Percentiles rank a stretch among this genome's conserved stretches.
These are phyloP conservation scores for Rhyzopertha dominica DNA, from an alignment of 1,140 invertebrate species.

Conservation along the genomic window DNA sequence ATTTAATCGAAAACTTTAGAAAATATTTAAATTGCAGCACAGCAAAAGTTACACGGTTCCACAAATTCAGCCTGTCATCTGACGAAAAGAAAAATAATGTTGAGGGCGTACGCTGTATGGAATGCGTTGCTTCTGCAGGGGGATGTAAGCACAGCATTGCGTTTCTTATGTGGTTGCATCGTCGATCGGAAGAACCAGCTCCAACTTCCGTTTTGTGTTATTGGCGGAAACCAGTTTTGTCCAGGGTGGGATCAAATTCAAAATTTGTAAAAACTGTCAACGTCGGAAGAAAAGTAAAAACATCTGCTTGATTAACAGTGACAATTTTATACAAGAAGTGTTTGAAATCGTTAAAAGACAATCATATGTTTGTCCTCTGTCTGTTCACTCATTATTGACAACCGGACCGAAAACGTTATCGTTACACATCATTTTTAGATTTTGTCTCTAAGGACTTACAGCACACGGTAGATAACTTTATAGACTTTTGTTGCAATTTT, in stretches of 20 bases:
- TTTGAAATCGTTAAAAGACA: constrained; percentile 16
- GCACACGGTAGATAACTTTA: neutral
- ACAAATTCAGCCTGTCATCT: too few species aligned
- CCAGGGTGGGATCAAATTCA: constrained; percentile 22
- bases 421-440: constrained; percentile 19
- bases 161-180: constrained; percentile 29
- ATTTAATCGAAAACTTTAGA: too few species aligned
- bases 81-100: too few species aligned
- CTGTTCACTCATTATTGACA: constrained; percentile 7
- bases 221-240: constrained; percentile 3
- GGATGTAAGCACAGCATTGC: constrained; percentile 19
- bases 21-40: too few species aligned
- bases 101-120: neutral
- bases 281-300: constrained; percentile 17
- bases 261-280: constrained; percentile 25
- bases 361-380: constrained; percentile 13
- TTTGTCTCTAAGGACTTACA: constrained; percentile 1
- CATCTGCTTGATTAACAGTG: constrained; percentile 8
- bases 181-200: constrained; percentile 7
- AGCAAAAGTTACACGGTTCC: too few species aligned
- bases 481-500: constrained; percentile 2
- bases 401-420: constrained; percentile 19
- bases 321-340: neutral
- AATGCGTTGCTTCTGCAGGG: constrained; percentile 1
- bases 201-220: constrained; percentile 1